Percentiles rank a stretch among this genome's conserved stretches.
phyloP scores from a whole-genome alignment of 2,113 vertebrate genomes.

The Labeo catla region DNA sequence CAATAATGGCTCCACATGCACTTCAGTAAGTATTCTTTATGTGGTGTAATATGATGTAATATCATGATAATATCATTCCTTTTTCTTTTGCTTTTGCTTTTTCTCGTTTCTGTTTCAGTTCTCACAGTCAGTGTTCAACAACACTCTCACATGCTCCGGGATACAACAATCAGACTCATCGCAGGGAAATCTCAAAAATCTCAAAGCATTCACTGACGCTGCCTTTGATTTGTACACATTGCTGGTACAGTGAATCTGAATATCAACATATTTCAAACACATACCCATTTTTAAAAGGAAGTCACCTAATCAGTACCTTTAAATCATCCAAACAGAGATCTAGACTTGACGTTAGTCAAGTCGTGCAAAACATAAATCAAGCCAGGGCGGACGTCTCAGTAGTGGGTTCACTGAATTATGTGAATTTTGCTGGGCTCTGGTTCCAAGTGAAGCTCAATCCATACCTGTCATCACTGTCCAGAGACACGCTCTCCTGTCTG shows the following conservation, averaged over 20 bases:
- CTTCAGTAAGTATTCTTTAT: not conserved
- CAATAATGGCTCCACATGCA: not conserved
- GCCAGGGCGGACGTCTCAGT: not conserved
- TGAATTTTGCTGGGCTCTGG: constrained; percentile 42
- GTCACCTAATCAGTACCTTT: not conserved
- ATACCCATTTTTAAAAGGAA: not conserved
- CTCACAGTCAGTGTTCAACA: not conserved
- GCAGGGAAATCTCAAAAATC: not conserved
- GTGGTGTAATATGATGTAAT: not conserved
- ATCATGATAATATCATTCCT: too few relatives aligned
- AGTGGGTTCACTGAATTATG: not conserved
- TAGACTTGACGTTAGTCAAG: not conserved
- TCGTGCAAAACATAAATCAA: constrained; percentile 9
- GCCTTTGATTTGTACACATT: constrained; percentile 51
- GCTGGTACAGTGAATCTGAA: constrained; percentile 39
- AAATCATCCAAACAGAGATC: constrained; percentile 28
- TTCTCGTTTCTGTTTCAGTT: not conserved
- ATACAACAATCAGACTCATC: not conserved
- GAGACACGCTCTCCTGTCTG: constrained; percentile 49
- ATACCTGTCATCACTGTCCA: constrained; percentile 36
- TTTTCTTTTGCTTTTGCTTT: not conserved
- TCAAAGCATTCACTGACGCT: constrained; percentile 40
- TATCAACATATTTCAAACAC: not conserved
- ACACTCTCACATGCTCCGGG: constrained; percentile 36
- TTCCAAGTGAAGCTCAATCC: constrained; percentile 52